A percentile compares a stretch with the other conserved stretches of the same genome.
These are phyloP conservation scores for Dolichoris vasculosae DNA, from an alignment of 1,140 invertebrate species.

Conservation along the genomic window DNA sequence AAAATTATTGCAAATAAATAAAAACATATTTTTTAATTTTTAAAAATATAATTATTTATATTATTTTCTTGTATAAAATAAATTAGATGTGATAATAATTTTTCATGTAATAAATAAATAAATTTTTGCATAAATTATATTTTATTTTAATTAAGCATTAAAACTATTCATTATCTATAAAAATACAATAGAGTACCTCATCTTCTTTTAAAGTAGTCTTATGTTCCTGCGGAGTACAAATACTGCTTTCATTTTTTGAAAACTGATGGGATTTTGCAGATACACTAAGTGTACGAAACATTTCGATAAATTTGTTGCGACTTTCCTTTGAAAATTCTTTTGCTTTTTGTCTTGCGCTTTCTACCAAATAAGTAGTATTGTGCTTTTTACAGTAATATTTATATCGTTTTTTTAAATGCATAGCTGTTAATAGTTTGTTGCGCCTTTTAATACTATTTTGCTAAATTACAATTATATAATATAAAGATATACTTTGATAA, in stretches of 20 bases:
- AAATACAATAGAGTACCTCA: too few relatives aligned
- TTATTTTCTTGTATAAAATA: too few relatives aligned
- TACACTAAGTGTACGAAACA: conserved; percentile 30
- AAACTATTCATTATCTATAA: too few relatives aligned
- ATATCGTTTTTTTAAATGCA: conserved; percentile 38
- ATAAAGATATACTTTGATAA: neutral
- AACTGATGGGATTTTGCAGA: neutral
- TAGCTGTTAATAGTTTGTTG: conserved; percentile 13
- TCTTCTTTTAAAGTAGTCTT: neutral
- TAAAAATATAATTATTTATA: too few relatives aligned
- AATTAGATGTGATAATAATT: too few relatives aligned
- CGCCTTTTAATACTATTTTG: neutral
- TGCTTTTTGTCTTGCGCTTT: conserved; percentile 18
- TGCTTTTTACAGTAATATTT: conserved; percentile 48
- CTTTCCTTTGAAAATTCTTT: conserved; percentile 38
- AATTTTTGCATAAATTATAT: too few relatives aligned
- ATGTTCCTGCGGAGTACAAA: neutral
- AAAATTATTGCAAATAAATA: too few relatives aligned
- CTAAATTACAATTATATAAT: neutral
- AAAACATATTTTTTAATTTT: too few relatives aligned
- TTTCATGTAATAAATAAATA: too few relatives aligned
- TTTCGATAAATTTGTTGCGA: conserved; percentile 36
- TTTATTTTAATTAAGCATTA: too few relatives aligned
- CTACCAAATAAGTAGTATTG: conserved; percentile 19
- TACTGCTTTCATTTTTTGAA: neutral